Evolutionary conservation across 2,113 vertebrate genomes (phyloP).

Genomic region (Porphyrio hochstetteri): DNA sequence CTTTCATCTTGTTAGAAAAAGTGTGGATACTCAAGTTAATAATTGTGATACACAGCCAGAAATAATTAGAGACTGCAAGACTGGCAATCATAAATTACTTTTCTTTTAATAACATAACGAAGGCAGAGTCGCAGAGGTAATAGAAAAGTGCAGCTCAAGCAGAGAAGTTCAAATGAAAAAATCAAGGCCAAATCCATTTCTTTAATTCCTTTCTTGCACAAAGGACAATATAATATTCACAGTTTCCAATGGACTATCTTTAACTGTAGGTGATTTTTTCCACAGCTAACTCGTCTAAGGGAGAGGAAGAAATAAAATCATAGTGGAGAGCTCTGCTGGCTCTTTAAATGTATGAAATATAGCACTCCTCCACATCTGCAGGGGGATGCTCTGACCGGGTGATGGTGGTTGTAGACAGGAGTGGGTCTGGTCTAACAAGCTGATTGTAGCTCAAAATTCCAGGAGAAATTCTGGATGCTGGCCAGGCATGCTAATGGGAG

Average conservation of each 20-base stretch:
- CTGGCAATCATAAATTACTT: slow-evolving; percentile 71
- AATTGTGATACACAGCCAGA: slow-evolving; percentile 66
- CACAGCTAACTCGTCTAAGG: neutral
- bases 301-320: slow-evolving; percentile 17
- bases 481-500: neutral
- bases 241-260: slow-evolving; percentile 46
- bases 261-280: slow-evolving; percentile 45
- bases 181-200: slow-evolving; percentile 59
- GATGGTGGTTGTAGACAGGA: neutral
- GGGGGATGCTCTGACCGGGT: neutral
- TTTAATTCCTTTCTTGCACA: slow-evolving; percentile 58
- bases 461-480: neutral
- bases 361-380: neutral
- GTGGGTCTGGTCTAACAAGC: neutral
- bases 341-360: neutral
- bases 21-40: slow-evolving; percentile 54
- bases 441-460: neutral
- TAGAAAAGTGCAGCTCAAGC: slow-evolving; percentile 66
- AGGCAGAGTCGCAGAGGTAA: slow-evolving; percentile 65
- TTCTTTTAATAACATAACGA: slow-evolving; percentile 64
- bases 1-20: slow-evolving; percentile 34
- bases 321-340: neutral
- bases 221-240: slow-evolving; percentile 53
- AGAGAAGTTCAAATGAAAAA: slow-evolving; percentile 71
- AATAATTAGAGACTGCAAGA: slow-evolving; percentile 72